Percentiles rank a stretch among this genome's conserved stretches.
These are phyloP conservation scores for Manis pentadactyla DNA, from an alignment of 2,797 vertebrate genomes.

Conservation along the genomic window DNA sequence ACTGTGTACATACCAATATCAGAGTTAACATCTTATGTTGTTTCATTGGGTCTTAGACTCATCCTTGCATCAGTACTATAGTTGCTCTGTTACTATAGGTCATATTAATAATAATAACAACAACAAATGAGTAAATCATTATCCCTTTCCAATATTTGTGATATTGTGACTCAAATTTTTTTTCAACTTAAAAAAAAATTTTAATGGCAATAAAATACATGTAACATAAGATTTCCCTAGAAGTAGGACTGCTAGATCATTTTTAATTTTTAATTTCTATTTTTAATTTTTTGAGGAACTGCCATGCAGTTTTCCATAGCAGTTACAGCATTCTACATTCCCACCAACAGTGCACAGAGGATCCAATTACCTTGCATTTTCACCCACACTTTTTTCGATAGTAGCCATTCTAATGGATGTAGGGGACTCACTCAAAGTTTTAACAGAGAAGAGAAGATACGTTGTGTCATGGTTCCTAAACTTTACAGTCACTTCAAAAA, in stretches of 20 bases:
- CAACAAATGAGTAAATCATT: conserved; percentile 35
- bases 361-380: no score
- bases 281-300: no score
- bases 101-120: conserved; percentile 10
- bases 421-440: neutral
- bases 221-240: no score
- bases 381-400: no score
- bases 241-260: no score
- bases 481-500: conserved; percentile 35
- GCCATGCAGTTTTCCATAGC: no score
- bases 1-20: neutral
- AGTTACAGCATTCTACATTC: no score
- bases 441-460: neutral
- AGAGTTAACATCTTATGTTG: neutral
- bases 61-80: neutral
- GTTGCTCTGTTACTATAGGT: neutral
- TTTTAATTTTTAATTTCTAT: no score
- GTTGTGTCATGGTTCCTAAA: neutral
- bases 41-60: neutral
- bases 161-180: conserved; percentile 1
- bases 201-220: no score
- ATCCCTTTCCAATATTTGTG: conserved; percentile 1
- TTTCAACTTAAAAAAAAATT: no score
- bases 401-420: no score
- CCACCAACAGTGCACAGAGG: no score